Evolutionary conservation across 2,888 invertebrate species (phyloP).

Genomic region (Mylabris sibirica): DNA sequence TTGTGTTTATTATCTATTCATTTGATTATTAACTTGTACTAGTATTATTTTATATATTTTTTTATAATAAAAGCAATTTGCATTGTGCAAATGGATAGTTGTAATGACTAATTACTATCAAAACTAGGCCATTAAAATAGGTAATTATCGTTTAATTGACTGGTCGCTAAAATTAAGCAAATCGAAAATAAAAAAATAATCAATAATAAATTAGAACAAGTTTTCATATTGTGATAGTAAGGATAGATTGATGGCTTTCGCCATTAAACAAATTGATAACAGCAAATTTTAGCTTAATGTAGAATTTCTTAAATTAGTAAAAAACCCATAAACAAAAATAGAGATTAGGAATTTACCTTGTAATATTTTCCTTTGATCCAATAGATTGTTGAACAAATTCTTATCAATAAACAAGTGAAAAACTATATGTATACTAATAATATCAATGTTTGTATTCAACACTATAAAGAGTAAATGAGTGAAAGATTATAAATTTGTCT

Average conservation of each 20-base stretch:
- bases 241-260: conserved; percentile 3
- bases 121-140: neutral
- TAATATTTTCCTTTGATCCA: neutral
- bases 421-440: neutral
- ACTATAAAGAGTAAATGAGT: neutral
- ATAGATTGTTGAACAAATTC: neutral
- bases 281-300: conserved; percentile 9
- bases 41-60: neutral
- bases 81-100: neutral
- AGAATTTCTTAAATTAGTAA: neutral
- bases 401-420: neutral
- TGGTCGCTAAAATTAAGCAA: conserved; percentile 4
- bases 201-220: conserved; percentile 10
- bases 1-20: neutral
- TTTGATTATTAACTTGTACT: neutral
- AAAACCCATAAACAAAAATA: neutral
- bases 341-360: neutral
- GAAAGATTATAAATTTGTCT: conserved; percentile 11
- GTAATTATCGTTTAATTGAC: conserved; percentile 10
- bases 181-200: conserved; percentile 11
- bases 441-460: conserved; percentile 1
- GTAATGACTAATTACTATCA: neutral
- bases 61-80: neutral
- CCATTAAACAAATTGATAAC: conserved; percentile 12
- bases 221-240: neutral